Evolutionary conservation across 2,888 invertebrate species (phyloP).

Genomic region (Drosophila anomelani): DNA sequence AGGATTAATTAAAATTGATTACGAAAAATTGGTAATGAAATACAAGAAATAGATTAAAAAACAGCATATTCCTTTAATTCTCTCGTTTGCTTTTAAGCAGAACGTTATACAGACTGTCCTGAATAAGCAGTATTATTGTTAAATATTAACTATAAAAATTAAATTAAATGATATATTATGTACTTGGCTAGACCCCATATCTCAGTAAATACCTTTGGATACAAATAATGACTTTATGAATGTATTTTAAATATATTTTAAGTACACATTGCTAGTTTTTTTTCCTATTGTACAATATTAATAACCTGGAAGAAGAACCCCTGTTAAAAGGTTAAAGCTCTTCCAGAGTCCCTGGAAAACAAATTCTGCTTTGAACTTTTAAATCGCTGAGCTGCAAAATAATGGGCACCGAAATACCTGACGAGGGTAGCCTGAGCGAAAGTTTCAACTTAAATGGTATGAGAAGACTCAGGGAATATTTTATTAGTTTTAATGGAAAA

Average conservation of each 20-base stretch:
- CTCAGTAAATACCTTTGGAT: not conserved
- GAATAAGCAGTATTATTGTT: too few species aligned
- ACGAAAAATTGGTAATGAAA: too few species aligned
- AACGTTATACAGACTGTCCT: not conserved
- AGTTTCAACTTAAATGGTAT: not conserved
- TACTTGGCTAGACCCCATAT: not conserved
- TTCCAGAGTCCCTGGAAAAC: constrained; percentile 10
- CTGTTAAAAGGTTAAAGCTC: not conserved
- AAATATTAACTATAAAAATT: not conserved
- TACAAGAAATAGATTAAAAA: too few species aligned
- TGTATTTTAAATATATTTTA: not conserved
- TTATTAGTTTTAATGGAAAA: not conserved
- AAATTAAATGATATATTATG: not conserved
- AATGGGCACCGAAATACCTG: constrained; percentile 59
- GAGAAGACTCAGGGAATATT: not conserved
- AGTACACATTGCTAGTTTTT: too few species aligned
- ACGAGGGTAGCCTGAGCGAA: constrained; percentile 48
- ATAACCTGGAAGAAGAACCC: not conserved
- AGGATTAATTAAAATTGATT: not conserved
- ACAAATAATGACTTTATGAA: not conserved
- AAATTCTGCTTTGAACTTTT: constrained; percentile 50
- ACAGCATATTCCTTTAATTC: not conserved
- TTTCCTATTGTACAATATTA: not conserved
- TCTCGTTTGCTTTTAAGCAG: not conserved
- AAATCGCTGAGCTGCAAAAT: constrained; percentile 60